These are phyloP conservation scores for Malacoraja senta DNA, from an alignment of 2,797 vertebrate genomes.

Conservation along the genomic window DNA sequence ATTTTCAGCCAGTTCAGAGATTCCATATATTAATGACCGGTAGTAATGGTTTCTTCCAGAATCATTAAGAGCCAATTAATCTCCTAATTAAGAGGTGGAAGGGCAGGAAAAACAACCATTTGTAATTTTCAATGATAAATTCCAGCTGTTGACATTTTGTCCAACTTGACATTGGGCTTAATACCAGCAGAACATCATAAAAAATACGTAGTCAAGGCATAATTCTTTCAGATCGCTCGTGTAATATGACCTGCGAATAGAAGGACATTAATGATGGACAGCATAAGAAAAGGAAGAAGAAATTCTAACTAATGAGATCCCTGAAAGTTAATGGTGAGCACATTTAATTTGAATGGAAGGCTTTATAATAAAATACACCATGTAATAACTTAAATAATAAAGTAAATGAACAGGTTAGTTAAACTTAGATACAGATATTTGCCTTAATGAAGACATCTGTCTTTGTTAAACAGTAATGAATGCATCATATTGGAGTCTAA, in stretches of 20 bases:
- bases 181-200: constrained; percentile 25
- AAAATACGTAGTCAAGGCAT: not conserved
- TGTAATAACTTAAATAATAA: not conserved
- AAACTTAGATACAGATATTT: not conserved
- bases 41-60: constrained; percentile 34
- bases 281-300: not conserved
- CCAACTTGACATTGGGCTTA: constrained; percentile 8
- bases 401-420: not conserved
- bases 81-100: constrained; percentile 33
- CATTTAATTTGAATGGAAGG: not conserved
- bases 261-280: not conserved
- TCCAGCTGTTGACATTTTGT: constrained; percentile 36
- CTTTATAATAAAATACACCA: not conserved
- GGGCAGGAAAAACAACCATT: constrained; percentile 33
- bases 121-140: constrained; percentile 33
- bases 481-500: too few species aligned
- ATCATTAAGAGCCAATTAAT: constrained; percentile 37
- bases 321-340: not conserved
- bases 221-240: constrained; percentile 9
- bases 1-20: constrained; percentile 3
- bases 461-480: not conserved
- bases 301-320: constrained; percentile 16
- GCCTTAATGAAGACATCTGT: not conserved
- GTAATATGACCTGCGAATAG: not conserved
- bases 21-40: constrained; percentile 23